A percentile compares a stretch with the other conserved stretches of the same genome.
Evolutionary conservation across 2,888 invertebrate genomes (phyloP).

Genomic region (Acholoe squamosa): DNA sequence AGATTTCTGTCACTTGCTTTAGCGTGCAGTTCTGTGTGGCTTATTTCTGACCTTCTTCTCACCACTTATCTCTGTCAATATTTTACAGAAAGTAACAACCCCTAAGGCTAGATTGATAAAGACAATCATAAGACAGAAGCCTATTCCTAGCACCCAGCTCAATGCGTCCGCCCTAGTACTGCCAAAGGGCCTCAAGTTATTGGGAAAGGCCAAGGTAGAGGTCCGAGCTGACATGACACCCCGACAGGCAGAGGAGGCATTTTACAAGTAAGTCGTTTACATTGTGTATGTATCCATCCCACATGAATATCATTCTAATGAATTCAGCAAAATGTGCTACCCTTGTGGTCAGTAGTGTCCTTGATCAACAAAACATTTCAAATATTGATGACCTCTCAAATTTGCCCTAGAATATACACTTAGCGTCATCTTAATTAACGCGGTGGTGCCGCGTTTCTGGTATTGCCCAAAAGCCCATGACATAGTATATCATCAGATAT

Average conservation of each 20-base stretch:
- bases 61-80: no score
- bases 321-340: background rate
- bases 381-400: background rate
- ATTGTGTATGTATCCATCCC: no score
- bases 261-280: background rate
- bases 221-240: slow-evolving; percentile 6
- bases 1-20: no score
- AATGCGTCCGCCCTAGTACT: background rate
- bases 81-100: no score
- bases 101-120: no score
- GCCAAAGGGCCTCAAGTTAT: background rate
- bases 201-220: background rate
- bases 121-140: no score
- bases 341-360: background rate
- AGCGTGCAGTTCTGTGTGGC: no score
- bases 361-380: background rate
- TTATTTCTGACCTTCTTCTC: no score
- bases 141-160: background rate
- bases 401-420: background rate
- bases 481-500: no score
- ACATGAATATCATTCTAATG: no score
- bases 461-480: no score
- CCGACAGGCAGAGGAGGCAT: background rate
- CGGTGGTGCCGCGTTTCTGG: background rate
- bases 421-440: background rate